Base-by-base conservation (phyloP, 2,888 invertebrate genomes). In the Escarpia spicata region DNA sequence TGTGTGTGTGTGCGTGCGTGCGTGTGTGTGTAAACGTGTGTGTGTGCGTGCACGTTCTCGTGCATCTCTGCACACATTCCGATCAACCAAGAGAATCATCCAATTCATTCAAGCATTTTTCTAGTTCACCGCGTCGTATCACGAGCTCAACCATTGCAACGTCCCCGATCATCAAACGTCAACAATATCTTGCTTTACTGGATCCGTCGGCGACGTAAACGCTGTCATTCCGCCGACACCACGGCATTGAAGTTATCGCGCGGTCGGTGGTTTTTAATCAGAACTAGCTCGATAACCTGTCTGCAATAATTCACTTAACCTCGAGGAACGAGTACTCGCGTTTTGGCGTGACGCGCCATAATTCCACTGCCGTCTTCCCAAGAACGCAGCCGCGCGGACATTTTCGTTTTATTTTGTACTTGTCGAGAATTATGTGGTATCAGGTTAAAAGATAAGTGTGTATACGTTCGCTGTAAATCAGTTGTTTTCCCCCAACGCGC, bases 31-130 rank as follows among this genome's bases (percentile, higher is more conserved):
- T 26, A 26, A 3, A n/a, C 19, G 26, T 26, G 26, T n/a, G 75
- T 26, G 26, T 26, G 75, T 26, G 26, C 75, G 26, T 26, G 26
- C 75, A 75, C n/a, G 26, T n/a, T 6, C 26, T 6, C 75, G n/a
- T 26, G 75, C 75, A 3, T 75, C 75, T 6, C 6, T 26, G 75
- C 75, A 75, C 75, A 75, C n/a, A n/a, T n/a, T 75, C 75, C 75
- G 19, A 75, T 75, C 75, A 75, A 26, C 75, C 75, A 75, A 75
- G n/a, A 75, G 26, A 75, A 75, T 75, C 75, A 75, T 75, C n/a
- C 75, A 75, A 75, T 75, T 75, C 75, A 75, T 75, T 75, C 75
- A 75, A 75, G 75, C 75, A 75, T 75, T 75, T 75, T 26, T 75
- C 75, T 26, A 75, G 75, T n/a, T 75, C 26, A 75, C 75, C n/a